Evolutionary conservation across 2,888 invertebrate species (phyloP).

Genomic region (Podabrus alpinus): DNA sequence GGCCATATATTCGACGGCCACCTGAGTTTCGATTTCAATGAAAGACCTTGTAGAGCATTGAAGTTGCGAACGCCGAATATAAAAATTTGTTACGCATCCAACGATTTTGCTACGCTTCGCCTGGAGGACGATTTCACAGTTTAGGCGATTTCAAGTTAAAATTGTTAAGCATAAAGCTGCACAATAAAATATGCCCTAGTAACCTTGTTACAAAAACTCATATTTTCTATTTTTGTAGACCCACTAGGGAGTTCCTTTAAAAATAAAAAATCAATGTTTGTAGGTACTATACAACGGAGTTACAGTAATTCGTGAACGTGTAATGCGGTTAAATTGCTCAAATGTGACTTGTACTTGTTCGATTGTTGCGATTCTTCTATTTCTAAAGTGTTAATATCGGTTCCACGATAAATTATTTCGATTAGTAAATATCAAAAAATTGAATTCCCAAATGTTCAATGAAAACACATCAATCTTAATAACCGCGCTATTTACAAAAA

Average conservation of each 20-base stretch:
- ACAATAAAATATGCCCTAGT: constrained; percentile 6
- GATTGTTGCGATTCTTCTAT: background rate
- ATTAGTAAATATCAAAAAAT: background rate
- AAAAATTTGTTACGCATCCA: constrained; percentile 29
- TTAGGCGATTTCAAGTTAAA: constrained; percentile 10
- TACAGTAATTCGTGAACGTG: background rate
- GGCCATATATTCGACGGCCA: constrained; percentile 18
- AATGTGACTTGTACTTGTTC: background rate
- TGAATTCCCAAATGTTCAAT: background rate
- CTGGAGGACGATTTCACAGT: constrained; percentile 18
- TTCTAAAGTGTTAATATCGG: background rate
- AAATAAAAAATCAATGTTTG: background rate
- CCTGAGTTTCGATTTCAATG: constrained; percentile 27
- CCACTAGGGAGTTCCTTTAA: background rate
- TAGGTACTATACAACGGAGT: background rate
- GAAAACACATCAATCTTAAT: background rate
- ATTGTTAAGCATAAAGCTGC: constrained; percentile 16
- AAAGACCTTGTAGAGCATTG: constrained; percentile 8
- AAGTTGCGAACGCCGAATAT: constrained; percentile 18
- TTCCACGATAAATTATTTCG: background rate
- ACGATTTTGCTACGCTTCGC: constrained; percentile 28
- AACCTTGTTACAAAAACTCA: constrained; percentile 16
- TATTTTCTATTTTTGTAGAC: background rate
- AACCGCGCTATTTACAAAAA: background rate
- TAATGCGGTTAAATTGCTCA: background rate